Conservation (phyloP, 2,113 vertebrate species). For the Hippocampus barbouri region DNA sequence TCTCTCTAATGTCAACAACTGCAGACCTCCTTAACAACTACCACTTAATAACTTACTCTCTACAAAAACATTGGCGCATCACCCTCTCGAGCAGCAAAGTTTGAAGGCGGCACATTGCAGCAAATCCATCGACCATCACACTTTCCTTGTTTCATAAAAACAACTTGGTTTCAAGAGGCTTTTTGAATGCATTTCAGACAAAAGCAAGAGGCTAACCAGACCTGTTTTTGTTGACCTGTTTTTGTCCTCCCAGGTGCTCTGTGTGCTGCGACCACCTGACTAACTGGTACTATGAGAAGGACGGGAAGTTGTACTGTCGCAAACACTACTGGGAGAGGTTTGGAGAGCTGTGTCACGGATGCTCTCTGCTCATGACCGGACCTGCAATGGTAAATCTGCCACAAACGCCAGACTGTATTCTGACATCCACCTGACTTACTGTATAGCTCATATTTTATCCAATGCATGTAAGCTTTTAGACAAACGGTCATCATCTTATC, state of each 20-base stretch:
- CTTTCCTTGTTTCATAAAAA: not conserved
- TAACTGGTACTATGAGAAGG: constrained; percentile 94
- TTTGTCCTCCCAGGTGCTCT: constrained; percentile 78
- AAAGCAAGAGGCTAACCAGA: not conserved
- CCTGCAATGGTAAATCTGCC: constrained; percentile 83
- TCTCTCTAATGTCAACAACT: constrained; percentile 10
- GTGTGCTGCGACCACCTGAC: constrained; percentile 89
- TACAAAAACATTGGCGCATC: not conserved
- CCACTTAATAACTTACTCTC: not conserved
- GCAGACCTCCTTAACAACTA: not conserved
- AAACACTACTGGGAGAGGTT: constrained; percentile 94
- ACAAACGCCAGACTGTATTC: not conserved
- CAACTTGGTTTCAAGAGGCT: not conserved
- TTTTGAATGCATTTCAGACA: not conserved
- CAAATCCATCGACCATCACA: not conserved
- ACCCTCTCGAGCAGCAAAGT: not conserved
- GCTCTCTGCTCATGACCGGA: constrained; percentile 93
- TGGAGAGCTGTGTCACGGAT: constrained; percentile 91
- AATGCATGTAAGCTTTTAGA: not conserved
- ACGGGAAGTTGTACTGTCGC: constrained; percentile 88
- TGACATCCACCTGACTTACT: not conserved
- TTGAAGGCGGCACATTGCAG: not conserved
- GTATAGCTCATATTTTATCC: not conserved
- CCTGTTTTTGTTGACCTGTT: constrained; percentile 13
- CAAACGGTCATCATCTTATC: not conserved